Evolutionary conservation across 2,797 vertebrate genomes (phyloP), one percentile per base, ranked within the genome.

Genomic region (Coendou prehensilis): DNA sequence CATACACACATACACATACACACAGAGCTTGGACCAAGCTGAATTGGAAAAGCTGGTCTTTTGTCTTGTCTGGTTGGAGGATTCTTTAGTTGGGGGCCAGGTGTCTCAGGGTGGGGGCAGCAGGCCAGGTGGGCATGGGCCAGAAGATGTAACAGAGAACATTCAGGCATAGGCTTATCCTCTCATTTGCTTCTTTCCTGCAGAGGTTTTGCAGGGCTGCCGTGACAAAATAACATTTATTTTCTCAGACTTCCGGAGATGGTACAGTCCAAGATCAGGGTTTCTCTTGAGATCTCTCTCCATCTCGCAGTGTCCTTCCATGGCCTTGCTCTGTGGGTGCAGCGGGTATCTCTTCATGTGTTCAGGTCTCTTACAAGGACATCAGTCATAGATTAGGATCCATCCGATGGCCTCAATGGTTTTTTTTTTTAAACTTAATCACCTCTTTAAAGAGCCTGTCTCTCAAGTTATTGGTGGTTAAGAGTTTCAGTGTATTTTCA

Each of bases 31-130:
- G 67, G 20, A 91, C 6, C 56, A 57, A 81, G 57, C 3, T 54
- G 41, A 91, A 71, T 28, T 90, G 88, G 76, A 37, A 86, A 78
- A 73, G n/a, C 22, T 23, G 64, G 56, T 37, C 67, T 86, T 91
- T 92, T 63, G 30, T 30, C 20, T 95, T 93, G 10, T 89, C 23
- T 64, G 15, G 71, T 73, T 13, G 30, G n/a, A 67, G 67, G 30
- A 22, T 69, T 92, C 26, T 91, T 26, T 73, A 18, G 5, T 59
- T 73, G 33, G 28, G 7, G 37, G 8, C n/a, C 14, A 73, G 33
- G 26, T 30, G 87, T 82, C 57, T 73, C 30, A 63, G 81, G 45
- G 64, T 67, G 1, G 20, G 30, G 13, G 30, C 11, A 41, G 37
- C 17, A 6, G 26, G 73, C 73, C 37, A 75, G 73, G 75, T 50